Evolutionary conservation across 2,113 vertebrate species (phyloP), one percentile per base, ranked within the genome.

Genomic region (Dicaeum eximium): DNA sequence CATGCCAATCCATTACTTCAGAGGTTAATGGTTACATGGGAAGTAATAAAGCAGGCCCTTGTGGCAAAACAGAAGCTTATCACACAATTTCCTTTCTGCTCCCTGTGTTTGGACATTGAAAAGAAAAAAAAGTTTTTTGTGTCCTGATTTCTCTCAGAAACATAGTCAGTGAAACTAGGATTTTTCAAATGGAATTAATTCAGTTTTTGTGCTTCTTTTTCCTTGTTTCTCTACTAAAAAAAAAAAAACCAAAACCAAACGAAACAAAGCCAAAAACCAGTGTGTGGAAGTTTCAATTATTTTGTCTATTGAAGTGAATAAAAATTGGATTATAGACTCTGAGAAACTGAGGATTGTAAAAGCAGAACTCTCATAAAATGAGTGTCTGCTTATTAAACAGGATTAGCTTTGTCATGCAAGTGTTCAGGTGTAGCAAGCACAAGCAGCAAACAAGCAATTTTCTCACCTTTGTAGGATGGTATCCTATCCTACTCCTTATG

Each of bases 301-400:
- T 92, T 86, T 87, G 42, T 72, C 72, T 50, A 42, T n/a, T 22
- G 70, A 92, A 72, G 18, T 91, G 73, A 94, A 89, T 93, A 82
- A 91, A 94, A 92, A 71, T 50, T 81, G 54, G 27, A 85, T 96
- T 93, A 73, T 35, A 92, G 91, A 73, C 80, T 94, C 80, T 73
- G 61, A 91, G 56, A 92, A 92, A 61, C 21, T 22, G 6, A 33
- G 38, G 72, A 38, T 5, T 93, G 31, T 93, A 94, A 92, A 96
- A 89, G 35, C 33, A 91, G 44, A 83, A 87, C 47, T 91, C 77
- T 51, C 37, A 51, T 95, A 89, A 96, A 92, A 58, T 16, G 19
- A 57, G 7, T 93, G 56, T 74, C 58, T 91, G n/a, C 75, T 94
- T 89, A 88, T 94, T 95, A 94, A 91, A n/a, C 15, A 75, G 86